Evolutionary conservation across 1,140 invertebrate species (phyloP).

Genomic region (Ectropis grisescens): DNA sequence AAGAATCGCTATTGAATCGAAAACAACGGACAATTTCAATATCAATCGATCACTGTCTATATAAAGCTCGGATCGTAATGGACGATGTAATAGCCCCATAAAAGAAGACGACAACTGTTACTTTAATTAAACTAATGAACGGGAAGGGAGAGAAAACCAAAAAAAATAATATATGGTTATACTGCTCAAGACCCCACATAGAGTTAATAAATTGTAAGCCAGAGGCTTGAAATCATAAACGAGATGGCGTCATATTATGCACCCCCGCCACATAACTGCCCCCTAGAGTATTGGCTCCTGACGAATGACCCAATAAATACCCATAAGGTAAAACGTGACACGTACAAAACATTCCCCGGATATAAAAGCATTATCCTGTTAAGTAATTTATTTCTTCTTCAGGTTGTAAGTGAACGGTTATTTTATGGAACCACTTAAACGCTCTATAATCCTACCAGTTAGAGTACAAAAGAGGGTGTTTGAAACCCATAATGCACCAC

Average conservation of each 20-base stretch:
- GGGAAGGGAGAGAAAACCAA: no score
- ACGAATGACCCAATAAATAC: conserved; percentile 65
- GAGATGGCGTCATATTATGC: conserved; percentile 46
- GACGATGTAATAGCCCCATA: no score
- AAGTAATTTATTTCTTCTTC: conserved; percentile 67
- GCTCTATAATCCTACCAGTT: conserved; percentile 53
- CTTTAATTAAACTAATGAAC: no score
- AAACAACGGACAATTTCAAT: no score
- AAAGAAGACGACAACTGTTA: no score
- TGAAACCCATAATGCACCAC: conserved; percentile 37
- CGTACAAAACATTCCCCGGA: conserved; percentile 54
- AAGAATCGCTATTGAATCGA: no score
- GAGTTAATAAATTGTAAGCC: conserved; percentile 46
- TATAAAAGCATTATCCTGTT: conserved; percentile 65
- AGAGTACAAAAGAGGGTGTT: conserved; percentile 49
- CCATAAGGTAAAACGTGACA: conserved; percentile 55
- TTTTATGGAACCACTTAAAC: conserved; percentile 59
- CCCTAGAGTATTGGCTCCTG: conserved; percentile 51
- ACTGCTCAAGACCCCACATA: conserved; percentile 8
- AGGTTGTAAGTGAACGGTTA: conserved; percentile 49
- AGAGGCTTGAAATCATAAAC: conserved; percentile 45
- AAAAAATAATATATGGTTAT: no score
- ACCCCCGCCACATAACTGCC: conserved; percentile 56
- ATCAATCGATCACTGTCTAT: no score
- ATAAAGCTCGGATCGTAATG: no score